These are phyloP conservation scores for Mallotus villosus DNA, from an alignment of 2,797 vertebrate species.

Conservation along the genomic window DNA sequence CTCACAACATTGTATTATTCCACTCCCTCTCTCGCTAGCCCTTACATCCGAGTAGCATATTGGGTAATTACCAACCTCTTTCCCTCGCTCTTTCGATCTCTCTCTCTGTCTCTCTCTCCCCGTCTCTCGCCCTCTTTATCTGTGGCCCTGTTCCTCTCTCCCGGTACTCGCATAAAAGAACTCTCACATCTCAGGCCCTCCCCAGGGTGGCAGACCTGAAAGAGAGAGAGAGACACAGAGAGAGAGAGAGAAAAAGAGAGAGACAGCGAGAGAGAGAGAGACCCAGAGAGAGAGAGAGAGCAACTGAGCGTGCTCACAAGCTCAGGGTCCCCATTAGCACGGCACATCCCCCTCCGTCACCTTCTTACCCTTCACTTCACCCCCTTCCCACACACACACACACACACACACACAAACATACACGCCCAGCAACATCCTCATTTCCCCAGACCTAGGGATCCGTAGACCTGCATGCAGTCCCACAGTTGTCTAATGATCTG, in stretches of 20 bases:
- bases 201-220: neutral
- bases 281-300: neutral
- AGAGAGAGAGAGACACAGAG: neutral
- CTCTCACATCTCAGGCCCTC: neutral
- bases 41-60: neutral
- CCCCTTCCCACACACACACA: slow-evolving; percentile 2
- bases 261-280: neutral
- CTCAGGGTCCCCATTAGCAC: slow-evolving; percentile 5
- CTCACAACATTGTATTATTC: neutral
- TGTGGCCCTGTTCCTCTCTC: neutral
- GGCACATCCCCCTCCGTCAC: neutral
- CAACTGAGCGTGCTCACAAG: neutral
- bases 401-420: slow-evolving; percentile 19
- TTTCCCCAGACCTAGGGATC: neutral
- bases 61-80: neutral
- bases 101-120: neutral
- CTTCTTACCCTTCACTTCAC: neutral
- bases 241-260: neutral
- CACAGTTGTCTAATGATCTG: too few species aligned
- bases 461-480: too few species aligned
- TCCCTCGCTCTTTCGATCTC: neutral
- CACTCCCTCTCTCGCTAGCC: neutral
- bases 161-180: slow-evolving; percentile 12
- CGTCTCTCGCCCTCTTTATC: slow-evolving; percentile 12
- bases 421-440: neutral